Evolutionary conservation across 2,113 vertebrate genomes (phyloP).

Genomic region (Chauna torquata): DNA sequence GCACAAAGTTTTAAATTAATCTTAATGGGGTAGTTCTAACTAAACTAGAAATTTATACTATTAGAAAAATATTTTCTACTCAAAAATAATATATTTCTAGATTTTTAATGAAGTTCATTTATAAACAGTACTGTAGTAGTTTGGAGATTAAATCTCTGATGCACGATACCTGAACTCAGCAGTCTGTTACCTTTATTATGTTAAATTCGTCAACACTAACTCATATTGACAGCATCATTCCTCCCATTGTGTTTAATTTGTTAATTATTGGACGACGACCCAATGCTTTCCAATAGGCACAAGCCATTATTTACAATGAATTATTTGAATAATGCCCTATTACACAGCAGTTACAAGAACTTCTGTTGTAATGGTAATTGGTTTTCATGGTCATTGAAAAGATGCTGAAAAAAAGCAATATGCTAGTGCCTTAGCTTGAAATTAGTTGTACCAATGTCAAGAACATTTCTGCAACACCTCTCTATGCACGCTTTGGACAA

Average conservation of each 20-base stretch:
- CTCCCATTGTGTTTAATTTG: background rate
- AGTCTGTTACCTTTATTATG: fast-evolving
- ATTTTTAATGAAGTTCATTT: background rate
- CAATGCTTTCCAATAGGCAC: background rate
- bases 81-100: background rate
- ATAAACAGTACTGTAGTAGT: background rate
- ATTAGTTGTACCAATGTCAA: fast-evolving
- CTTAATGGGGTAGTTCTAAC: background rate
- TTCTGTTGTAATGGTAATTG: fast-evolving
- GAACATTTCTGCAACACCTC: background rate
- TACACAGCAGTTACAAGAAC: background rate
- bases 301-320: background rate
- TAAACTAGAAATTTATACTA: background rate
- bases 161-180: background rate
- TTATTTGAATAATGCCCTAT: background rate
- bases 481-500: background rate
- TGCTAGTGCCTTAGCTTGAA: fast-evolving
- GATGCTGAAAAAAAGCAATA: background rate
- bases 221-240: background rate
- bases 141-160: background rate
- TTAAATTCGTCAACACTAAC: background rate
- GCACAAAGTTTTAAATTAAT: background rate
- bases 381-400: background rate
- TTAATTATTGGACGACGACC: background rate
- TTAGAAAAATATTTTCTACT: background rate